Base-by-base conservation (phyloP, 2,888 invertebrate genomes). In the Hypena proboscidalis region DNA sequence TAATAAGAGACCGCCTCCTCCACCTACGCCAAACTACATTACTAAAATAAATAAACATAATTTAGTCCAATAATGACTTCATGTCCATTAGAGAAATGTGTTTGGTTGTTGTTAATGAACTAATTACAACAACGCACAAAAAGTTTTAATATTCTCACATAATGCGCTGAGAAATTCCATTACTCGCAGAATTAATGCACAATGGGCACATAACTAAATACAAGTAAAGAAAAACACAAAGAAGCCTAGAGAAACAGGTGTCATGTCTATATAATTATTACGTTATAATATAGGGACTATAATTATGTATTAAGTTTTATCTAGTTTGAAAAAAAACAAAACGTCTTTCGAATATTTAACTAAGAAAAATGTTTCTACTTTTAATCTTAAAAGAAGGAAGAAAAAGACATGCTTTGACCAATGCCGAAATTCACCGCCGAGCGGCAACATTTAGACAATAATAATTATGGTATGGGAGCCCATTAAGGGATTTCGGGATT, bases 151-250 rank as follows among this genome's bases (percentile, higher is more conserved):
- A 29, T 29, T 29, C 29, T 5, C 15, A 14, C 8, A 17, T 29
- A 29, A 29, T 15, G 29, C 29, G 29, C 15, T 29, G 29, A 15
- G 29, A 17, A 29, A 29, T 29, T n/a, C 1, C 8, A 29, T 29
- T 29, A 29, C 29, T 15, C 9, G 8, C 29, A 29, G n/a, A 15
- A 17, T 17, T 15, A 29, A 4, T 1, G 15, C 8, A 17, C 29
- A 29, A 29, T 17, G 5, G 9, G 5, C 9, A 4, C 15, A 15
- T 14, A 29, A 9, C 17, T 8, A 14, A 2, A 27, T 22, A 25
- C 4, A n/a, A 6, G 26, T n/a, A n/a, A 5, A 29, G 9, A 17
- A 15, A 14, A 7, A 29, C 8, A 8, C 8, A 14, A 29, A 4
- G 15, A 29, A 15, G 5, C 9, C 15, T 4, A 8, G 29, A 29